Evolutionary conservation across 1,140 invertebrate genomes (phyloP).

Genomic region (Aphis craccivora): DNA sequence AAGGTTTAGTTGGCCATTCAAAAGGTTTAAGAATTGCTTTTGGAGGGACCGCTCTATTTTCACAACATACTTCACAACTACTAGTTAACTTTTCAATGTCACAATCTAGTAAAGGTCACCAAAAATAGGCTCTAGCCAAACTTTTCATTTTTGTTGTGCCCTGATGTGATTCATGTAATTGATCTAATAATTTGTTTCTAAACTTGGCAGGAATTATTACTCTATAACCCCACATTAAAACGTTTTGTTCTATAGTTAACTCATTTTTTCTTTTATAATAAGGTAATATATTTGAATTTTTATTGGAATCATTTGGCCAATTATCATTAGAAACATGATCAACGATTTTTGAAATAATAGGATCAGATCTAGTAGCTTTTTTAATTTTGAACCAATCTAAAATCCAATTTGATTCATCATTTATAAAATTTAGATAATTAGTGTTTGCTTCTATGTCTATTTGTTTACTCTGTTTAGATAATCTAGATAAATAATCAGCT

Average conservation of each 20-base stretch:
- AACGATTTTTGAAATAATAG: neutral
- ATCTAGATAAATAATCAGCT: conserved; percentile 21
- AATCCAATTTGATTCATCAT: neutral
- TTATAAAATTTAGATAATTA: no score
- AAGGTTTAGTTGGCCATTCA: conserved; percentile 57
- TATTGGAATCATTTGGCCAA: neutral
- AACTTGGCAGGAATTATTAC: conserved; percentile 43
- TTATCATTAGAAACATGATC: neutral
- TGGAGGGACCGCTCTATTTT: neutral
- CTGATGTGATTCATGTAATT: conserved; percentile 51
- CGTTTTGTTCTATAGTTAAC: conserved; percentile 18
- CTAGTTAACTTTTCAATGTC: conserved; percentile 35
- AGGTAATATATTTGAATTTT: neutral
- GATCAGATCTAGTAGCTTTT: conserved; percentile 7
- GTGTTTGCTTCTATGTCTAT: no score
- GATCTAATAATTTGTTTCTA: neutral
- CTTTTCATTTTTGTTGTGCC: conserved; percentile 59
- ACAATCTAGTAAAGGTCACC: conserved; percentile 61
- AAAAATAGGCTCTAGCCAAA: conserved; percentile 58
- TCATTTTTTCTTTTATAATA: conserved; percentile 24
- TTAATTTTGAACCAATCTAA: conserved; percentile 4
- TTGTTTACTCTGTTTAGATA: no score
- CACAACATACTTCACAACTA: conserved; percentile 31
- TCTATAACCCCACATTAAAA: conserved; percentile 51
- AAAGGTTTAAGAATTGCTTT: conserved; percentile 59